These are phyloP conservation scores for Adoxophyes honmai DNA, from an alignment of 1,140 invertebrate genomes.

Conservation along the genomic window DNA sequence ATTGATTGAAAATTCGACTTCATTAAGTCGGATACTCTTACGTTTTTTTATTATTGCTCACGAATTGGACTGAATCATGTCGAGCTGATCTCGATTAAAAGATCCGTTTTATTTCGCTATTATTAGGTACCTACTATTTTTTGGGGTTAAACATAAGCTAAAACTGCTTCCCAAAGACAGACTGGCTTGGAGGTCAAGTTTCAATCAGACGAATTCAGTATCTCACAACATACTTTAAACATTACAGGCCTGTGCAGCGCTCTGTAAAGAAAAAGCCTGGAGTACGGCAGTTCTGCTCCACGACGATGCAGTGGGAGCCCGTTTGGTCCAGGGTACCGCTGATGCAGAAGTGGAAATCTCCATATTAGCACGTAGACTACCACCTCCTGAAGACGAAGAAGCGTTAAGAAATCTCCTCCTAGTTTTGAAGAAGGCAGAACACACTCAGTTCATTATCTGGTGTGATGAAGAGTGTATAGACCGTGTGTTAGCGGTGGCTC, in stretches of 20 bases:
- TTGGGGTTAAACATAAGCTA: no score
- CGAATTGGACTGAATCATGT: no score
- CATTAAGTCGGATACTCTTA: no score
- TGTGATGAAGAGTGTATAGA: conserved; percentile 40
- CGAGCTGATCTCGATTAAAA: no score
- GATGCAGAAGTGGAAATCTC: neutral
- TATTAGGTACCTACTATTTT: no score
- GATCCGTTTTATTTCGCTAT: no score
- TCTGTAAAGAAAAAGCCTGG: neutral
- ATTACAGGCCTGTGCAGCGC: neutral
- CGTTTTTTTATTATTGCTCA: no score
- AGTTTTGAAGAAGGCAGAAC: conserved; percentile 55
- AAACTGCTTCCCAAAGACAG: no score
- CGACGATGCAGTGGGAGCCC: conserved; percentile 37
- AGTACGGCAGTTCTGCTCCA: neutral
- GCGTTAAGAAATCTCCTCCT: conserved; percentile 46
- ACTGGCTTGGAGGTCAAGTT: no score
- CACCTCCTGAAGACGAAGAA: neutral
- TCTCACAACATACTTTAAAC: no score
- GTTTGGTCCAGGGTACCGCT: conserved; percentile 34
- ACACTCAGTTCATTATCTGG: conserved; percentile 59
- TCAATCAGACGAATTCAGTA: no score
- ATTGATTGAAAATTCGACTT: no score
- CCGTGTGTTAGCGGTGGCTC: conserved; percentile 77
- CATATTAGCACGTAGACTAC: neutral